Percentiles rank a stretch among this genome's conserved stretches.
Evolutionary conservation across 2,888 invertebrate genomes (phyloP).

Genomic region (Imbricaverruca yamaguchii): DNA sequence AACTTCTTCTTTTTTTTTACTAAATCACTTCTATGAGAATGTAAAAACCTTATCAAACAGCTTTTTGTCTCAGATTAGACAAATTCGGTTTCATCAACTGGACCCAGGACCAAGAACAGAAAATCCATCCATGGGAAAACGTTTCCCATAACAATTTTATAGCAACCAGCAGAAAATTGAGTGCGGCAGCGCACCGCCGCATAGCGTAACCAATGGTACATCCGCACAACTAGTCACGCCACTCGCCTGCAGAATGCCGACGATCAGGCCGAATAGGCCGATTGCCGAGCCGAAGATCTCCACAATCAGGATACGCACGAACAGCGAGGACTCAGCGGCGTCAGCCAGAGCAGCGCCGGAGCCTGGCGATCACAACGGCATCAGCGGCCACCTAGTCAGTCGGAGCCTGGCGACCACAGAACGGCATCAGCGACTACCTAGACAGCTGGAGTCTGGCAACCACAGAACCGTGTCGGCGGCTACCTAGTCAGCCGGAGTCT

Average conservation of each 20-base stretch:
- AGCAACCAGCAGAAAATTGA: no score
- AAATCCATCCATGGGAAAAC: no score
- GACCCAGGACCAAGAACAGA: no score
- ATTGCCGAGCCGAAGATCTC: slow-evolving; percentile 99
- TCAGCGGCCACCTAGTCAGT: not conserved
- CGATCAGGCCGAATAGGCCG: slow-evolving; percentile 96
- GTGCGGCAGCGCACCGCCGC: no score
- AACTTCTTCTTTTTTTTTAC: no score
- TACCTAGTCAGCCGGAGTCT: no score
- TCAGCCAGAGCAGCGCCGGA: slow-evolving; percentile 97
- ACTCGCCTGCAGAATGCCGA: slow-evolving; percentile 83
- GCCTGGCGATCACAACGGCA: slow-evolving; percentile 40
- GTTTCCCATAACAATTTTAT: no score
- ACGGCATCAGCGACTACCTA: not conserved
- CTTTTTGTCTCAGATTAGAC: no score
- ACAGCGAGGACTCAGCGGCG: slow-evolving; percentile 91
- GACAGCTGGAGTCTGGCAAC: slow-evolving; percentile 57
- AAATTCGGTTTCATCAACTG: no score
- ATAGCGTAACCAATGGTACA: no score
- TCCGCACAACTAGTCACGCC: slow-evolving; percentile 35
- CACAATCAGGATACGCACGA: slow-evolving; percentile 96
- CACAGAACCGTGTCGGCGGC: not conserved
- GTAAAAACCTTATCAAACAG: no score
- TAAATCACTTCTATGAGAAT: no score
- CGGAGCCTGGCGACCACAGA: slow-evolving; percentile 25